Evolutionary conservation across 2,888 invertebrate species (phyloP), one percentile per base, ranked within the genome.

Genomic region (Cataglyphis rosenhaueri): DNA sequence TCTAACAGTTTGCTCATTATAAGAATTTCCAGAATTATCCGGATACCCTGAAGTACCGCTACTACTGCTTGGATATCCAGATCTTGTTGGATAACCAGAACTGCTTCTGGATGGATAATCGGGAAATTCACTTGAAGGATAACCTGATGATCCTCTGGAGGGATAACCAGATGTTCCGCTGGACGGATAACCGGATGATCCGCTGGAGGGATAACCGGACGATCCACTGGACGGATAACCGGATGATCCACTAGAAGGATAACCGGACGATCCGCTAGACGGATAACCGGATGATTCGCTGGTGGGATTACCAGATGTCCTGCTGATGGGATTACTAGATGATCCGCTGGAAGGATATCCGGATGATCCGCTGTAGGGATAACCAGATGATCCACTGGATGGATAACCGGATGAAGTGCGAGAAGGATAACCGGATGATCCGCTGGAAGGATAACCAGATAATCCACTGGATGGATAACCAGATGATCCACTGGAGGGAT

Each of bases 121-220:
- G 0, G 62, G 18, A 35, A 86, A 88, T 25, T 81, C 65, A 8
- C 41, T 55, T 5, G 78, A 41, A 0, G 85, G 89, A 29, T 75
- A 87, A 87, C n/a, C 86, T 78, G 6, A 89, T 68, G 38, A 44
- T 1, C 70, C 29, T n/a, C 61, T 41, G 10, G 83, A 62, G 10
- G 85, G 87, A 73, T 85, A 85, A 8, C 78, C 68, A 0, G 84
- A 73, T n/a, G 82, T 52, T 4, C 71, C 21, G 0, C 57, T 41
- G 0, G 88, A 81, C 1, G 89, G 88, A 64, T 89, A 91, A 4
- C 88, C 82, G 1, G 86, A 87, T 59, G 70, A 55, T 5, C 21
- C 55, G 0, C 44, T 35, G 0, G 82, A 81, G 2, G 88, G 86
- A 61, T 84, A 78, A 3, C 73, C 64, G 12, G 86, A 81, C 0